Conservation (phyloP, 2,113 vertebrate genomes). For the Dromiciops gliroides region DNA sequence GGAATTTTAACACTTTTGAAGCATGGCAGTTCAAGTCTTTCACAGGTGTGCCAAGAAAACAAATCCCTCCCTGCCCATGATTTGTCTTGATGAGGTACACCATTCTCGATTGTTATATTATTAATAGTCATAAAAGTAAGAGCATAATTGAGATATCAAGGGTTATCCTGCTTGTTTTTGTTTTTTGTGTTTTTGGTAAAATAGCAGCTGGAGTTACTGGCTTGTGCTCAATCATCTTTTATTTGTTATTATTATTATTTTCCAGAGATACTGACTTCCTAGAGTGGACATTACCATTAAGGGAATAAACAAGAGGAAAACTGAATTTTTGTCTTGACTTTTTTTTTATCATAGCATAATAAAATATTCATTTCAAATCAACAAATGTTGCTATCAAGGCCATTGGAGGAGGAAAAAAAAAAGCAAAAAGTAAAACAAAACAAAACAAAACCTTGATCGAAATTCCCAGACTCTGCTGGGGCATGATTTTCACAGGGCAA, state of each 20-base stretch:
- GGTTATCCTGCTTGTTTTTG: background rate
- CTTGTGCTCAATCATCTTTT: background rate
- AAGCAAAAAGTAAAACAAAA: background rate
- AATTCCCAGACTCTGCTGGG: background rate
- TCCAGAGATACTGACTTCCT: constrained; percentile 6
- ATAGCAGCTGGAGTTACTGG: background rate
- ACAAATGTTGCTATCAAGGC: background rate
- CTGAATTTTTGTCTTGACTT: constrained; percentile 11
- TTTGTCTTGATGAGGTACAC: constrained; percentile 42
- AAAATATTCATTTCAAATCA: background rate
- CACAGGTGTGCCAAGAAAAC: constrained; percentile 49
- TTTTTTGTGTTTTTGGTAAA: constrained; percentile 39
- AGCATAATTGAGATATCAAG: background rate
- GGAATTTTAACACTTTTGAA: constrained; percentile 68
- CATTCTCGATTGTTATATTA: background rate
- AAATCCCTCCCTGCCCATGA: constrained; percentile 8
- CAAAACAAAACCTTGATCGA: background rate
- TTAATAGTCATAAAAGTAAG: constrained; percentile 12
- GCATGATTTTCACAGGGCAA: background rate
- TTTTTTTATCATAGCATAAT: background rate
- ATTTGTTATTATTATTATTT: background rate
- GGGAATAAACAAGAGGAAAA: background rate
- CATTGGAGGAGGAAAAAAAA: background rate
- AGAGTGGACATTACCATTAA: background rate
- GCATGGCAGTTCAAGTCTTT: constrained; percentile 60